These are phyloP conservation scores for Ctenochaetus hawaiiensis DNA, from an alignment of 2,797 vertebrate species.

Conservation along the genomic window DNA sequence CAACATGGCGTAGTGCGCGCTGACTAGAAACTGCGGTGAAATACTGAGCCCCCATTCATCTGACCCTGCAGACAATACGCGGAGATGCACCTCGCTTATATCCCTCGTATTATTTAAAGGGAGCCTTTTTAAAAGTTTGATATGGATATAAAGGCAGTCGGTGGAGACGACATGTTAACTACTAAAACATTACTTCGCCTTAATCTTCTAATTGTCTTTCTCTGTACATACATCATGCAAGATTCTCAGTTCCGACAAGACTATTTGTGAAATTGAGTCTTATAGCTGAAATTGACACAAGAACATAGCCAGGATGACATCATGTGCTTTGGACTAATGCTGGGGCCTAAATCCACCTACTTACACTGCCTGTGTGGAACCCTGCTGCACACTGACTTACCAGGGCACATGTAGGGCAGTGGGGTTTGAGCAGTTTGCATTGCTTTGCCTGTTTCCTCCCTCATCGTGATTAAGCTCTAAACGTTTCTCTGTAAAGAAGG, in stretches of 20 bases:
- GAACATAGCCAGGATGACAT: constrained; percentile 74
- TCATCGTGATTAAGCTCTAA: constrained; percentile 12
- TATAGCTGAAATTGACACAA: constrained; percentile 46
- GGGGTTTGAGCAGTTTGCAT: constrained; percentile 70
- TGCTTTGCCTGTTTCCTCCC: constrained; percentile 32
- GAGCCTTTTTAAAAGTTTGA: constrained; percentile 19
- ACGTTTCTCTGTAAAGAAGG: constrained; percentile 19
- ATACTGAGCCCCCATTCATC: constrained; percentile 82
- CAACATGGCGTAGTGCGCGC: constrained; percentile 86
- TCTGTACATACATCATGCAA: not conserved
- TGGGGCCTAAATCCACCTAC: constrained; percentile 80
- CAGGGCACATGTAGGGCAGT: constrained; percentile 78
- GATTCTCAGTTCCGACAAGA: not conserved
- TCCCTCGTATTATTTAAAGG: constrained; percentile 38
- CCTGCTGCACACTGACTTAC: constrained; percentile 70
- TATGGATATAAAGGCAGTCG: not conserved
- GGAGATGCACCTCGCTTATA: constrained; percentile 67
- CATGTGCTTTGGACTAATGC: constrained; percentile 78
- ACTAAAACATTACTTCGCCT: not conserved
- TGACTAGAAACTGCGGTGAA: constrained; percentile 83
- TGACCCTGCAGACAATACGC: constrained; percentile 74
- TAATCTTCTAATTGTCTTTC: not conserved
- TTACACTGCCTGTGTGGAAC: constrained; percentile 67
- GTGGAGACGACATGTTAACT: not conserved
- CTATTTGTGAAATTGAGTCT: not conserved